Conservation (phyloP, 2,797 vertebrate genomes). For the Amazonetta brasiliensis region DNA sequence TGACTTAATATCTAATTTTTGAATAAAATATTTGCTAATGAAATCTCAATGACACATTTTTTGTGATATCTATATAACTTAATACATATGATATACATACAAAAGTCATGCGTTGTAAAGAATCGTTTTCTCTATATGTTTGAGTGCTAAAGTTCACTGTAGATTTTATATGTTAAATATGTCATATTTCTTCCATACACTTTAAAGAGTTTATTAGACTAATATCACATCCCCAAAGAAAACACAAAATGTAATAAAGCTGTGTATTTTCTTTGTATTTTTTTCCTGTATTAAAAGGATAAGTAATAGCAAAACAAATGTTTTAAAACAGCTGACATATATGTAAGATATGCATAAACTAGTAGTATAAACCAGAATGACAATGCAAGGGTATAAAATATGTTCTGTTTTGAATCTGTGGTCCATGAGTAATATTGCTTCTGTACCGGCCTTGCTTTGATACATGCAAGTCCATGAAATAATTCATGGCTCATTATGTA, state of each 20-base stretch:
- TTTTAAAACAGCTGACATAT: conserved; percentile 54
- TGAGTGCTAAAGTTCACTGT: conserved; percentile 21
- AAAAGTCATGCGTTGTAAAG: conserved; percentile 72
- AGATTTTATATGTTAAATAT: neutral
- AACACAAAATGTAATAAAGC: conserved; percentile 68
- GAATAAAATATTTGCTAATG: conserved; percentile 75
- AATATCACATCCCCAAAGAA: conserved; percentile 49
- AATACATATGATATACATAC: conserved; percentile 7
- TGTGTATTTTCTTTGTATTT: conserved; percentile 55
- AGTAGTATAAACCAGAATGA: conserved; percentile 70
- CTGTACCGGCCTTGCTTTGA: conserved; percentile 72
- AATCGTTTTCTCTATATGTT: neutral
- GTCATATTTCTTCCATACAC: neutral
- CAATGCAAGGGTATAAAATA: conserved; percentile 74
- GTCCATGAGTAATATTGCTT: conserved; percentile 78
- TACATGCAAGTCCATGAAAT: conserved; percentile 71
- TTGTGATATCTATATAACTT: conserved; percentile 50
- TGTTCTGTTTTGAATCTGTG: conserved; percentile 51
- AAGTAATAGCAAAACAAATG: conserved; percentile 72
- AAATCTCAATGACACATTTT: conserved; percentile 59
- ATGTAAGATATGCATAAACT: conserved; percentile 70
- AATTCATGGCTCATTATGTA: conserved; percentile 69
- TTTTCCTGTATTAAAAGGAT: conserved; percentile 36
- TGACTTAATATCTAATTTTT: conserved; percentile 61
- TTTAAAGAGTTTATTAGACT: conserved; percentile 51